Percentiles rank a stretch among this genome's conserved stretches.
Conservation (phyloP, 53 echinoderm and acorn worm species). For the Echinarachnius parma region DNA sequence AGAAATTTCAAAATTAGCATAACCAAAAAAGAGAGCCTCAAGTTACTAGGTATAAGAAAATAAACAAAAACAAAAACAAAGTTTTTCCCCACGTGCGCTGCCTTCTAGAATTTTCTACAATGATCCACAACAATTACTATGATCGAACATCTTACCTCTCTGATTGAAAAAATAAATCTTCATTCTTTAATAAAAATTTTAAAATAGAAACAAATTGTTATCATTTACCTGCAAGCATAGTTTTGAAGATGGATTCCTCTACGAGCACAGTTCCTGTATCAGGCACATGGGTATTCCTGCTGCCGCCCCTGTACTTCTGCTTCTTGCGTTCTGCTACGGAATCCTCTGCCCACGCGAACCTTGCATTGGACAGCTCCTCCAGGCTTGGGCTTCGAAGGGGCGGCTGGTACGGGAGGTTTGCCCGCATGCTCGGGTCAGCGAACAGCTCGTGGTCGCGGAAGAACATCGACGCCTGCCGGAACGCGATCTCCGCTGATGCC, state of each 20-base stretch:
- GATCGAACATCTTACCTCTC: no score
- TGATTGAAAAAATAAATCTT: no score
- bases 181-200: no score
- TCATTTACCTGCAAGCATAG: slow-evolving; percentile 84
- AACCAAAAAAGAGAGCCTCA: no score
- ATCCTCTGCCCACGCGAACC: slow-evolving; percentile 88
- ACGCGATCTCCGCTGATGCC: slow-evolving; percentile 87
- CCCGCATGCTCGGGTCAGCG: slow-evolving; percentile 89
- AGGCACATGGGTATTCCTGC: slow-evolving; percentile 23
- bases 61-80: no score
- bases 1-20: no score
- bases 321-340: slow-evolving; percentile 30
- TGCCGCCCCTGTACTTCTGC: slow-evolving; percentile 39
- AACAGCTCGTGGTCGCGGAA: slow-evolving; percentile 92
- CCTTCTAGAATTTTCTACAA: no score
- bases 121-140: no score
- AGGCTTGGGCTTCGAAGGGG: slow-evolving; percentile 85
- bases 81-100: no score
- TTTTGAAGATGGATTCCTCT: slow-evolving; percentile 90
- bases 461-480: slow-evolving; percentile 89
- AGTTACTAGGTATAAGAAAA: no score
- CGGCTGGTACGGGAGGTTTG: slow-evolving; percentile 78
- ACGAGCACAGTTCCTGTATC: slow-evolving; percentile 70
- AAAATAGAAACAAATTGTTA: no score
- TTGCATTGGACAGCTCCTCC: slow-evolving; percentile 85